Evolutionary conservation across 1,140 invertebrate species (phyloP).

Genomic region (Nebria ingens): DNA sequence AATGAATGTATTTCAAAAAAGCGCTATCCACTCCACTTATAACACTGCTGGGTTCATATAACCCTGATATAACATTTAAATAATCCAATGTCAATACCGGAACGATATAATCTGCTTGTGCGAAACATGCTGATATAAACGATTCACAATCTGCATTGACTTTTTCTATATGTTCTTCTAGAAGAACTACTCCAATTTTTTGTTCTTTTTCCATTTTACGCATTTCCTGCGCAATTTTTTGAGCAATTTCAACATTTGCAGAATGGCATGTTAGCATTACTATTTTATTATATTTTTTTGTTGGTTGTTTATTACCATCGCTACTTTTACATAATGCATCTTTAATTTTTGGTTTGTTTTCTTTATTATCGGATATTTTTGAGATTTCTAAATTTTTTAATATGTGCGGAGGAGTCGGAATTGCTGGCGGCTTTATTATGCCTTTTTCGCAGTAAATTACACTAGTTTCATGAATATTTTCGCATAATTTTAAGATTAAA

Average conservation of each 20-base stretch:
- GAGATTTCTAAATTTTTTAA: not conserved
- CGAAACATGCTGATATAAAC: not conserved
- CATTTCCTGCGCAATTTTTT: not conserved
- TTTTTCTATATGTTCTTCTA: not conserved
- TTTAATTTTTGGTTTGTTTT: not conserved
- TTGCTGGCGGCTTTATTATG: not conserved
- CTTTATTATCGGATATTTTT: not conserved
- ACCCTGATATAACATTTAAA: not conserved
- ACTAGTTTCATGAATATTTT: not conserved
- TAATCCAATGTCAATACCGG: not conserved
- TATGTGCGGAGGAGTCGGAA: not conserved
- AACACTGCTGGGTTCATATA: not conserved
- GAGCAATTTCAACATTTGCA: not conserved
- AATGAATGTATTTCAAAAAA: not conserved
- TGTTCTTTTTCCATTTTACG: not conserved
- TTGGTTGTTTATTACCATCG: not conserved
- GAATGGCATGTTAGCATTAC: not conserved
- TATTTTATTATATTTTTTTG: not conserved
- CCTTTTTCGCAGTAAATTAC: not conserved
- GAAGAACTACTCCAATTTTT: not conserved
- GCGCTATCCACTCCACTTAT: not conserved
- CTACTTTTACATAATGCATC: no score
- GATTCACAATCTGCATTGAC: not conserved
- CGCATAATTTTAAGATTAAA: not conserved
- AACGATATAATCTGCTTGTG: not conserved